Percentiles rank a stretch among this genome's conserved stretches.
phyloP scores from a whole-genome alignment of 2,113 vertebrate species.

The Engraulis encrasicolus region DNA sequence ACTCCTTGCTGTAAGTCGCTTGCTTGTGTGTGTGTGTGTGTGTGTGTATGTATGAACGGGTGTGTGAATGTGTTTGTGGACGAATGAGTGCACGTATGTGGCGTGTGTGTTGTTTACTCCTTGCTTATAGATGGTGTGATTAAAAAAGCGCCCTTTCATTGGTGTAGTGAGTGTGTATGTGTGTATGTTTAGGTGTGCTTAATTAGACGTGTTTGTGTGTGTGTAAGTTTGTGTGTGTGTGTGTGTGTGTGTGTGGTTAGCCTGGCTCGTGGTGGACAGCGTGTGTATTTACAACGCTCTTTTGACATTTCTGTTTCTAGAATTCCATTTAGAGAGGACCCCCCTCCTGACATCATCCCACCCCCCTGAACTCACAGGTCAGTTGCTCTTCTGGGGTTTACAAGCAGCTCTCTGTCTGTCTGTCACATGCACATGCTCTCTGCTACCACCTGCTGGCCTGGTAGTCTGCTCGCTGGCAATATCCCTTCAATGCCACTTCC shows the following conservation, averaged over 20 bases:
- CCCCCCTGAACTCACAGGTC: conserved; percentile 99
- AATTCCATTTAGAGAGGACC: conserved; percentile 99
- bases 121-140: conserved; percentile 10
- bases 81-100: conserved; percentile 8
- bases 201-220: conserved; percentile 35
- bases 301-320: conserved; percentile 92
- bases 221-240: conserved; percentile 28
- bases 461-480: conserved; percentile 85
- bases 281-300: conserved; percentile 57
- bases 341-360: conserved; percentile 99
- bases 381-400: conserved; percentile 85
- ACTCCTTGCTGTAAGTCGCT: conserved; percentile 39
- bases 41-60: conserved; percentile 23
- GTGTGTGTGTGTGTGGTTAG: conserved; percentile 60
- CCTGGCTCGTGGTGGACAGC: conserved; percentile 40
- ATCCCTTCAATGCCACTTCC: conserved; percentile 22
- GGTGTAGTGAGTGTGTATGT: conserved; percentile 24
- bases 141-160: conserved; percentile 33
- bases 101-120: neutral
- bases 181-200: conserved; percentile 45
- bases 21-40: conserved; percentile 36
- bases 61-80: conserved; percentile 24
- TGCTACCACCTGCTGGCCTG: conserved; percentile 80
- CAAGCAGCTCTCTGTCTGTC: conserved; percentile 78
- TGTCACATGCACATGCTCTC: conserved; percentile 91